Evolutionary conservation across 2,113 vertebrate species (phyloP), one percentile per base, ranked within the genome.

Genomic region (Thomomys bottae): DNA sequence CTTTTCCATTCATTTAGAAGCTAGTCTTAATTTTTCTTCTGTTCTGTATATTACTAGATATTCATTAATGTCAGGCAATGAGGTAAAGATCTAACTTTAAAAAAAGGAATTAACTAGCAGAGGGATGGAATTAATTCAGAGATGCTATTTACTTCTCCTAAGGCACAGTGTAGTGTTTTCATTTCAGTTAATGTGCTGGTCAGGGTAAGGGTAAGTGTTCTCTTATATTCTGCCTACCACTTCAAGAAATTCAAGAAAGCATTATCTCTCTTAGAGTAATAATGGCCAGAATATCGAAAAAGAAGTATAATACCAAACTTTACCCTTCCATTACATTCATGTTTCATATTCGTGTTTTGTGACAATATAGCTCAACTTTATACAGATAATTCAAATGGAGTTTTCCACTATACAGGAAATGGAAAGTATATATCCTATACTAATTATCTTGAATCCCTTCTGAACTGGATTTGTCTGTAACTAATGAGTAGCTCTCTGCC

Each of bases 51-150:
- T 96, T 96, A 70, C 85, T 93, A 68, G 94, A 91, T 96, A 93
- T 93, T 97, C 96, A 97, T 97, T 97, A 97, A 96, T 94, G 93
- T 68, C 84, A 97, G 84, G 90, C 96, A 98, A 96, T 97, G 93
- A 97, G 72, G 93, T 97, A 90, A 91, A 96, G 93, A 95, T 95
- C 87, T 96, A 93, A 88, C 67, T 96, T 97, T 93, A 91, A 96
- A 97, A 90, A 93, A 94, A 94, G 80, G 73, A 97, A 97, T 96
- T 97, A 97, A 93, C 90, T 95, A 75, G 92, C 73, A 64, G 68
- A 90, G 93, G 89, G 89, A 95, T 96, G 84, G 89, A 96, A 73
- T 90, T 95, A 79, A 90, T 87, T 95, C 88, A 90, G 81, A 91
- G 84, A 94, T 73, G 95, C 89, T 67, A 89, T 97, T 96, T 97